Percentiles rank a stretch among this genome's conserved stretches.
Conservation (phyloP, 30 jellyfish, hydroid and myxozoan species). For the Morbakka virulenta region DNA sequence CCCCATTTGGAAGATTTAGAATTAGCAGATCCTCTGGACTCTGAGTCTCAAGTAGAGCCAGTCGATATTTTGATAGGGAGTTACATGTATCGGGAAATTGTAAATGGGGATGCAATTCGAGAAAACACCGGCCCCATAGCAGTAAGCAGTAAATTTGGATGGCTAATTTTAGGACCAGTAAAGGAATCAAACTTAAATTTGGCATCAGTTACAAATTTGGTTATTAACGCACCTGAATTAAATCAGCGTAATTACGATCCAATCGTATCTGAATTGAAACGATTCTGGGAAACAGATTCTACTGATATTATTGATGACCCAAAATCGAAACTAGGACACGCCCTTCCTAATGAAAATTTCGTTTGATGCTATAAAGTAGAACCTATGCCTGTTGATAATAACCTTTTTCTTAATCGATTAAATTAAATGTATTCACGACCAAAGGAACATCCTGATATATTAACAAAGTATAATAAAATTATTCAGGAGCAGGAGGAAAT, state of each 20-base stretch:
- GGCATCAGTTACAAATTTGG: not conserved
- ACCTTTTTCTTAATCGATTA: slow-evolving; percentile 13
- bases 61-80: too few relatives aligned
- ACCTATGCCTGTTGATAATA: not conserved
- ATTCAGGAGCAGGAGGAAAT: not conserved
- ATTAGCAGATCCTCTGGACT: too few relatives aligned
- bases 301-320: not conserved
- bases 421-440: not conserved
- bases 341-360: not conserved
- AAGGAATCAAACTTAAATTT: not conserved
- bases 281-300: not conserved
- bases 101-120: too few relatives aligned
- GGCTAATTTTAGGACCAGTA: too few relatives aligned
- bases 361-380: not conserved
- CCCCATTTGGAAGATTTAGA: too few relatives aligned
- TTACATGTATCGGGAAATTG: too few relatives aligned
- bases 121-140: too few relatives aligned
- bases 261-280: not conserved
- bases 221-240: not conserved
- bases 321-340: too few relatives aligned
- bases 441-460: slow-evolving; percentile 4
- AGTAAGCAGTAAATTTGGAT: too few relatives aligned
- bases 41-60: too few relatives aligned
- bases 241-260: slow-evolving; percentile 1
- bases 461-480: not conserved